phyloP scores from a whole-genome alignment of 2,888 invertebrate species.

The Drosophila colorata region DNA sequence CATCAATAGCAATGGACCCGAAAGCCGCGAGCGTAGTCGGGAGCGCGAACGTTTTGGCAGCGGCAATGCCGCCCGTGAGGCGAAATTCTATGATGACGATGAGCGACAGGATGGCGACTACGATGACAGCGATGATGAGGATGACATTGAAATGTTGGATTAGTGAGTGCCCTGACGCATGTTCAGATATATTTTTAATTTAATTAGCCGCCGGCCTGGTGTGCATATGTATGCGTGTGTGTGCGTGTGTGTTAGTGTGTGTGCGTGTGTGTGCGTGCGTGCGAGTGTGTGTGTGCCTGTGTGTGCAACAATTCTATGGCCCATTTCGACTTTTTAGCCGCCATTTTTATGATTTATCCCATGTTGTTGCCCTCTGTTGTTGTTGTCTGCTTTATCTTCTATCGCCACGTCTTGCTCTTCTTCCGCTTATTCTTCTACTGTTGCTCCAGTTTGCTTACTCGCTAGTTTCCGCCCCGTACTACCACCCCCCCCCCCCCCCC shows the following conservation, averaged over 20 bases:
- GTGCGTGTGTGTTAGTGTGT: neutral
- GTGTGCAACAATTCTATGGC: constrained; percentile 12
- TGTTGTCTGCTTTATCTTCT: constrained; percentile 1
- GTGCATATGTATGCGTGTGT: constrained; percentile 5
- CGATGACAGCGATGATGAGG: constrained; percentile 69
- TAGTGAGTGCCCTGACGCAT: constrained; percentile 73
- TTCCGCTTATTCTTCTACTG: constrained; percentile 2
- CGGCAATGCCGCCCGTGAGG: constrained; percentile 46
- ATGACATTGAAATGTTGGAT: constrained; percentile 82
- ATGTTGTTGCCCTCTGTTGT: constrained; percentile 6
- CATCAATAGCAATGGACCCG: constrained; percentile 15
- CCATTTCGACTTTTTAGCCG: constrained; percentile 10
- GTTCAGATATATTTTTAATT: constrained; percentile 40
- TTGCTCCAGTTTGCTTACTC: constrained; percentile 15
- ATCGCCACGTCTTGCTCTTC: neutral
- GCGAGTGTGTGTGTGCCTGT: no score
- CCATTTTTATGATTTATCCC: constrained; percentile 12
- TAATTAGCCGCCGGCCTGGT: constrained; percentile 28
- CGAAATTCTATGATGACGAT: constrained; percentile 49
- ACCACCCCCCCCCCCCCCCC: neutral
- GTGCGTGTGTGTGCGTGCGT: neutral
- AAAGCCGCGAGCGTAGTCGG: constrained; percentile 43
- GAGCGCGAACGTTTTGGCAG: constrained; percentile 64
- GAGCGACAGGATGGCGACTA: constrained; percentile 48
- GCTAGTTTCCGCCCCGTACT: constrained; percentile 2